Percentiles rank a stretch among this genome's conserved stretches.
phyloP scores from a whole-genome alignment of 1,140 invertebrate genomes.

The Plodia interpunctella region DNA sequence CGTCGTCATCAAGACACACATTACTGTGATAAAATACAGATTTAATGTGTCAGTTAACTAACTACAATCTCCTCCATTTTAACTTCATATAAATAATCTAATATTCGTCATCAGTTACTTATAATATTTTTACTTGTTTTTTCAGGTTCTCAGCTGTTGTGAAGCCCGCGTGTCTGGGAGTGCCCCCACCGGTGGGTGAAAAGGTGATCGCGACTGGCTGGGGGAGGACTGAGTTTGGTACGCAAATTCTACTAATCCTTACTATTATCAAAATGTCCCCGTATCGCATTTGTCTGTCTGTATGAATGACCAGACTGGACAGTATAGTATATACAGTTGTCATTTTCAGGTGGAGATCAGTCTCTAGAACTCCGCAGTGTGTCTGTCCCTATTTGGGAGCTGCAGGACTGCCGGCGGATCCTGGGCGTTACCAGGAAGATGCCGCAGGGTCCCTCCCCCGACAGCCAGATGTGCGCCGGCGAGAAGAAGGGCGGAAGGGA shows the following conservation, averaged over 20 bases:
- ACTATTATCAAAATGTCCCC: neutral
- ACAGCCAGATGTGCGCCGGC: constrained; percentile 67
- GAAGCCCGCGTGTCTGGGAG: constrained; percentile 52
- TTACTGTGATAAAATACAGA: too few species aligned
- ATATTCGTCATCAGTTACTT: too few species aligned
- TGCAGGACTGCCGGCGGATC: constrained; percentile 36
- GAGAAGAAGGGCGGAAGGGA: constrained; percentile 79
- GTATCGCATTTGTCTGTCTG: too few species aligned
- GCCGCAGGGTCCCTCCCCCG: constrained; percentile 41
- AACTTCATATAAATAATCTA: too few species aligned
- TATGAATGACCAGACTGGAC: too few species aligned
- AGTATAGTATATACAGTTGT: too few species aligned
- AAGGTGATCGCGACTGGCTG: constrained; percentile 56
- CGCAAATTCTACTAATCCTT: neutral
- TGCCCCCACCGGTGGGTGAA: constrained; percentile 35
- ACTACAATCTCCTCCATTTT: too few species aligned
- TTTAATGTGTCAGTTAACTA: neutral
- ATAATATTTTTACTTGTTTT: too few species aligned
- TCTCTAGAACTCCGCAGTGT: constrained; percentile 53
- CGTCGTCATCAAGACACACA: too few species aligned
- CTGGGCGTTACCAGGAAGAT: constrained; percentile 52
- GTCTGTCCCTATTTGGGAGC: constrained; percentile 51
- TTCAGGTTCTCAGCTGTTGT: constrained; percentile 52
- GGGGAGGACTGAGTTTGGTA: constrained; percentile 74
- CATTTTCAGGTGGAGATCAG: constrained; percentile 44